Evolutionary conservation across 2,888 invertebrate species (phyloP).

Genomic region (Notodonta ziczac): DNA sequence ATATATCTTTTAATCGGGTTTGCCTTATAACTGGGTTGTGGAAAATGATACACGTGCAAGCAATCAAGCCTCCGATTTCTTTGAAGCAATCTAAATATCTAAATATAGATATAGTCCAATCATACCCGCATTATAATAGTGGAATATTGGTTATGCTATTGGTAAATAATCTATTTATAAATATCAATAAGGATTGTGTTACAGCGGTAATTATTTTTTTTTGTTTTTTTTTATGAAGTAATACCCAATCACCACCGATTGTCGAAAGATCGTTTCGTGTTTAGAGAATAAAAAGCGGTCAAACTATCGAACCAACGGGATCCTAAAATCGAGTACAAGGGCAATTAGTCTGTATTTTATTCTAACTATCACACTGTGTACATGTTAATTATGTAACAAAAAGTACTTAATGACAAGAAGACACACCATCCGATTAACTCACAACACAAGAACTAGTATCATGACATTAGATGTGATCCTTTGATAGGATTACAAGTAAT

Average conservation of each 20-base stretch:
- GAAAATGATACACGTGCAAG: constrained; percentile 62
- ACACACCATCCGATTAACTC: not conserved
- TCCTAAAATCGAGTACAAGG: too few relatives aligned
- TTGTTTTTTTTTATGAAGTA: too few relatives aligned
- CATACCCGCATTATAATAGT: constrained; percentile 12
- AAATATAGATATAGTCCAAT: constrained; percentile 44
- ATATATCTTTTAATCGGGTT: constrained; percentile 21
- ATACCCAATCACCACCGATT: too few relatives aligned
- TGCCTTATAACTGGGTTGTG: constrained; percentile 19
- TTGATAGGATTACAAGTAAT: constrained; percentile 9
- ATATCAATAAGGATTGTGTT: not conserved
- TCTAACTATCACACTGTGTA: too few relatives aligned
- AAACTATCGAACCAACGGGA: too few relatives aligned
- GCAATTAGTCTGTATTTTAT: too few relatives aligned
- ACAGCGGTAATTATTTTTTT: not conserved
- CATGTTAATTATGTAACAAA: too few relatives aligned
- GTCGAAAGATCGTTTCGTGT: not conserved
- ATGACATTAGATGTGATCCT: constrained; percentile 10
- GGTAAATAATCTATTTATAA: not conserved
- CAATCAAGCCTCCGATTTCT: constrained; percentile 50
- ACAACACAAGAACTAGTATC: not conserved
- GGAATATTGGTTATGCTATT: not conserved
- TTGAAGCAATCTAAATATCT: constrained; percentile 49
- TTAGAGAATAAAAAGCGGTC: too few relatives aligned
- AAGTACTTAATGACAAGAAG: too few relatives aligned